Base-by-base conservation (phyloP, 1,140 invertebrate species). In the Nixonia krombeini region DNA sequence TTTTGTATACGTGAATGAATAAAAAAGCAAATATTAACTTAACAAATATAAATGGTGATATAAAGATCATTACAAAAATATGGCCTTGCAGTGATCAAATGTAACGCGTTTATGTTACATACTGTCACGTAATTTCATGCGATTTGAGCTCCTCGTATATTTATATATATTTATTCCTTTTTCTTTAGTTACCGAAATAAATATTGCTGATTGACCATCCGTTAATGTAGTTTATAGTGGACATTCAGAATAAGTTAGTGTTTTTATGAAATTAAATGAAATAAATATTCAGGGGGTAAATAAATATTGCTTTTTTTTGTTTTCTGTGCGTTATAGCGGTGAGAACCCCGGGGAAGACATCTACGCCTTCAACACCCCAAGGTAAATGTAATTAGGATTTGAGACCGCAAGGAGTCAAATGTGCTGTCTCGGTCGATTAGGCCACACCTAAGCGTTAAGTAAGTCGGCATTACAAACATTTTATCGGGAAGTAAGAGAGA, bases 331-430 rank as follows among this genome's bases (percentile, higher is more conserved):
- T 85, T 86, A 85, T 85, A 86, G 85, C 80, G 80, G 79, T 86
- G 84, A 84, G 75, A 83, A 77, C 81, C 78, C 75, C 84, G 75
- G 80, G 82, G 82, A 86, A 85, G 82, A 73, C 75, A 65, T 74
- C 83, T 75, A 80, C 84, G 74, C 76, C 84, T 70, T 79, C 84
- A 85, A 83, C 84, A 83, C 76, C 83, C 76, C 82, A 86, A 86
- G 85, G 85, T 86, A 86, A 86, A 77, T 86, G 81, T 85, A 83
- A 86, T 86, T 86, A 86, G 82, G 84, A 85, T 82, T 84, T 83
- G 82, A 82, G 77, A 79, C 82, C 79, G 75, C 81, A 84, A 84
- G 83, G 80, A 83, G 76, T 82, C 71, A 73, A 82, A 74, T 74
- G 76, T 80, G 80, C 80, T 80, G 78, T 80, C 56, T 74, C 79